Evolutionary conservation across 2,797 vertebrate genomes (phyloP), one percentile per base, ranked within the genome.

Genomic region (Chanos chanos): DNA sequence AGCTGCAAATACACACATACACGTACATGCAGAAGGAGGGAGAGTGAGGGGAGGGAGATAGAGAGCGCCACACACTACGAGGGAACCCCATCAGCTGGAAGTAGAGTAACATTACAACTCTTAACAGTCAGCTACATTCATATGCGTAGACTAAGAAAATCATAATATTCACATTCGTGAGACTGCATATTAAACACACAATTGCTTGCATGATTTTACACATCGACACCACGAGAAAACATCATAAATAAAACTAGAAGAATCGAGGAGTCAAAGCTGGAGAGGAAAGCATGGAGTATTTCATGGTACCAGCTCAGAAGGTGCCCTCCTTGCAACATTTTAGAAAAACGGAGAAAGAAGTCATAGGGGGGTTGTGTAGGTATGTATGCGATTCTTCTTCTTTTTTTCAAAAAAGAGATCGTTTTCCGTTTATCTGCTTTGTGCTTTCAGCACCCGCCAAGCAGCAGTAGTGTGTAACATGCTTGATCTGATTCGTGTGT

Each of bases 271-370:
- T 59, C 61, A 34, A 73, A 87, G 86, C 85, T 87, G 88, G 87
- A 89, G 82, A 83, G 84, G 83, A 76, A 86, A 89, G 89, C 90
- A 96, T 97, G 95, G 95, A 96, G 92, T 96, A 96, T 90, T 97
- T 96, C 90, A 93, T 97, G 94, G 94, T 97, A 81, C 94, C 94
- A 86, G 88, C 94, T 87, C 94, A 94, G 90, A 97, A 97, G 94
- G 92, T 95, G 89, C 90, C 92, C 78, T 92, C 93, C 73, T 89
- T 95, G 89, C 94, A 95, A 90, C 93, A 95, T 87, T 97, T 96
- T 87, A 94, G 95, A 84, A 96, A 97, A 90, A 94, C 92, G 86
- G 95, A 97, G 86, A 96, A 97, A 89, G 95, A 96, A 89, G 95
- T 97, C 75, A 97, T 97, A 70, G 95, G 95, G 70, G 95, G 95